phyloP scores from a whole-genome alignment of 2,797 vertebrate genomes.

The Sebastes aleutianus region DNA sequence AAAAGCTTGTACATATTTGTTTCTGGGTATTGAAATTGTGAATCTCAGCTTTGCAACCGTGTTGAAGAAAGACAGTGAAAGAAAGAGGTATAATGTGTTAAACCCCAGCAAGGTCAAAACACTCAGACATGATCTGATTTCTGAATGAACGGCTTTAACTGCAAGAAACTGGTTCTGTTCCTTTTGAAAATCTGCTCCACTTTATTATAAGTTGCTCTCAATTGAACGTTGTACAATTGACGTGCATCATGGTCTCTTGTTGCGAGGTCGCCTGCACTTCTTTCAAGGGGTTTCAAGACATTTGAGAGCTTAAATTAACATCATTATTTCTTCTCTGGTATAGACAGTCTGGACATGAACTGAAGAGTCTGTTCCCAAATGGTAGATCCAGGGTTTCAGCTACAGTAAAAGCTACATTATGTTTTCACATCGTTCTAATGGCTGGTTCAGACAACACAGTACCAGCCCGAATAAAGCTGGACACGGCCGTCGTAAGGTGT shows the following conservation, averaged over 20 bases:
- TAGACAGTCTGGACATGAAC: background rate
- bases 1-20: no score
- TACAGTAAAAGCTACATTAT: background rate
- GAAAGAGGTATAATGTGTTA: background rate
- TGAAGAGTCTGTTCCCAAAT: background rate
- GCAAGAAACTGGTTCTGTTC: background rate
- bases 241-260: background rate
- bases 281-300: background rate
- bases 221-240: background rate
- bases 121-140: background rate
- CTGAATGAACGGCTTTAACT: background rate
- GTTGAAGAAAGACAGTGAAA: background rate
- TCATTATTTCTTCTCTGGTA: background rate
- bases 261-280: background rate
- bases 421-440: background rate
- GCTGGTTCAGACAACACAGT: no score
- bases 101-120: background rate
- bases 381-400: background rate
- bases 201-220: background rate
- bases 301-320: background rate
- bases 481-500: no score
- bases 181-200: background rate
- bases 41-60: background rate
- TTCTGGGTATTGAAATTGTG: background rate
- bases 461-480: no score